These are phyloP conservation scores for Corythoichthys haematopterus DNA, from an alignment of 2,113 vertebrate genomes.

Conservation along the genomic window DNA sequence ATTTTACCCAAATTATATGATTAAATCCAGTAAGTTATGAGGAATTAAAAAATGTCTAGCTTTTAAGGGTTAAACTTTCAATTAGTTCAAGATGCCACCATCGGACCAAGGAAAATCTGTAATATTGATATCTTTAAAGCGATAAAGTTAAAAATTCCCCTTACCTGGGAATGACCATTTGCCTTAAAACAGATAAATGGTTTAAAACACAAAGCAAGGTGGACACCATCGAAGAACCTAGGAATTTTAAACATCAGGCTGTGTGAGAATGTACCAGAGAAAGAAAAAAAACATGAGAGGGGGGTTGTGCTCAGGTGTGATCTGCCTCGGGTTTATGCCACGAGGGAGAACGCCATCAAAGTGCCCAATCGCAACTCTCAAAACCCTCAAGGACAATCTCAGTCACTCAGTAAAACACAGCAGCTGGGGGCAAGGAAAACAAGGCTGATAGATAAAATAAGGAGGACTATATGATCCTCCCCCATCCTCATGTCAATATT, in stretches of 20 bases:
- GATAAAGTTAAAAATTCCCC: slow-evolving; percentile 1
- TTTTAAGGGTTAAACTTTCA: not conserved
- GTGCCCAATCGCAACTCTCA: slow-evolving; percentile 50
- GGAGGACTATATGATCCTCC: slow-evolving; percentile 25
- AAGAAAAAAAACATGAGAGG: slow-evolving; percentile 8
- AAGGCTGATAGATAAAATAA: slow-evolving; percentile 54
- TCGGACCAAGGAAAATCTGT: too few species aligned
- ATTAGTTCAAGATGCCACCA: too few species aligned
- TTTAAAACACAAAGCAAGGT: not conserved
- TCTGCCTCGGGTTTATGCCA: slow-evolving; percentile 33
- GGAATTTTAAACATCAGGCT: slow-evolving; percentile 16
- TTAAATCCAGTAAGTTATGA: too few species aligned
- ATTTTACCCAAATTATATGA: too few species aligned
- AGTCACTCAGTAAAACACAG: slow-evolving; percentile 59
- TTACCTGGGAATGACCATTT: not conserved
- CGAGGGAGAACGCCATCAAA: slow-evolving; percentile 37
- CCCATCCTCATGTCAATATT: slow-evolving; percentile 26
- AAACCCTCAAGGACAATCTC: slow-evolving; percentile 65
- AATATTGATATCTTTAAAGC: not conserved
- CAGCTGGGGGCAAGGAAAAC: slow-evolving; percentile 38
- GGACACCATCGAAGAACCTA: not conserved
- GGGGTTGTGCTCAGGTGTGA: slow-evolving; percentile 43
- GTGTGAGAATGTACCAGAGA: slow-evolving; percentile 34
- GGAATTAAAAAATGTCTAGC: too few species aligned
- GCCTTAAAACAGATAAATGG: not conserved